Evolutionary conservation across 1,140 invertebrate species (phyloP).

Genomic region (Hirudo medicinalis): DNA sequence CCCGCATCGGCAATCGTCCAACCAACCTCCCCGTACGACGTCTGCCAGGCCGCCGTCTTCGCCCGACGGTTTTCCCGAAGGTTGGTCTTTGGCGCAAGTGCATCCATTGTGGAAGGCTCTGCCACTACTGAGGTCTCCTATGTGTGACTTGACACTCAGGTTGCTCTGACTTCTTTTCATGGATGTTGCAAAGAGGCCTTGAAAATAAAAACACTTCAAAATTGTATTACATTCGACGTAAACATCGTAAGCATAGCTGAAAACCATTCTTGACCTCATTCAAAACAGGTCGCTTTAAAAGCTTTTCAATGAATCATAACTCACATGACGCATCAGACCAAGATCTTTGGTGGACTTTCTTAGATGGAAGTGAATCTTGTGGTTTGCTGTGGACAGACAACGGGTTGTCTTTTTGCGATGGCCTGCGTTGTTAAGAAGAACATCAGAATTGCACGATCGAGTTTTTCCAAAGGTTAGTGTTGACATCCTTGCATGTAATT

Average conservation of each 20-base stretch:
- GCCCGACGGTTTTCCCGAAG: neutral
- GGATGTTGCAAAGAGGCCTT: neutral
- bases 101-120: conserved; percentile 92
- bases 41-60: conserved; percentile 46
- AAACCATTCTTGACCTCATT: no score
- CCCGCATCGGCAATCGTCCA: conserved; percentile 35
- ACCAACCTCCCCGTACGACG: conserved; percentile 28
- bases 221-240: no score
- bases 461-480: no score
- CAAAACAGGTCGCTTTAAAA: no score
- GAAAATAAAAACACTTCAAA: no score
- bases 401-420: no score
- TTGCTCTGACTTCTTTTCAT: conserved; percentile 1
- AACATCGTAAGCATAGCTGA: neutral
- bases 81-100: conserved; percentile 47
- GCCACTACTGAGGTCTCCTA: conserved; percentile 77
- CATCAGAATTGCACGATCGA: no score
- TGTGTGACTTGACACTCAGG: conserved; percentile 35
- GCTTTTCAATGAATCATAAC: neutral
- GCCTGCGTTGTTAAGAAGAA: no score
- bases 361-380: neutral
- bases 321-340: conserved; percentile 9
- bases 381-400: no score
- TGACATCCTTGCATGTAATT: no score
- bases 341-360: conserved; percentile 7